Conservation (phyloP, 2,888 invertebrate genomes). For the Ryuthela nishihirai region DNA sequence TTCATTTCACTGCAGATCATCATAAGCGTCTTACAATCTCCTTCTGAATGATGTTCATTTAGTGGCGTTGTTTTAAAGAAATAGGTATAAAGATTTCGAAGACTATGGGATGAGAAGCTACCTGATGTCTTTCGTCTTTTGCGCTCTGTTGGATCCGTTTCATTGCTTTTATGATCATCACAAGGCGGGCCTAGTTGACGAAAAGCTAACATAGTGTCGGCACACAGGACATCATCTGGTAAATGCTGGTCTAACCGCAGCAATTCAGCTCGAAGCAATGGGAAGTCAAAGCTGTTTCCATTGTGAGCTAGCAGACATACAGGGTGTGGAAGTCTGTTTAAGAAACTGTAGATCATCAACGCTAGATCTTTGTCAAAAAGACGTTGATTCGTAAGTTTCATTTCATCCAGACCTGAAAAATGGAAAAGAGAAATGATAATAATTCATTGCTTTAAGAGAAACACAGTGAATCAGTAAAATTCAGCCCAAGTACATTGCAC, state of each 20-base stretch:
- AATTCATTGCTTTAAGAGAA: too few species aligned
- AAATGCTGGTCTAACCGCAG: slow-evolving; percentile 47
- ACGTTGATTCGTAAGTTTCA: slow-evolving; percentile 61
- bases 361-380: slow-evolving; percentile 60
- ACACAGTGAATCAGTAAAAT: too few species aligned
- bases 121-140: slow-evolving; percentile 8
- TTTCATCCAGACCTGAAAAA: slow-evolving; percentile 59
- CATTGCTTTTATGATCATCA: too few species aligned
- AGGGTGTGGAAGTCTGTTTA: slow-evolving; percentile 60
- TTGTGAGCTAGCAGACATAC: slow-evolving; percentile 78
- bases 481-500: too few species aligned
- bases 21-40: slow-evolving; percentile 24
- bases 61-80: slow-evolving; percentile 10
- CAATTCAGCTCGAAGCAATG: slow-evolving; percentile 65
- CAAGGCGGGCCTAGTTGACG: slow-evolving; percentile 5
- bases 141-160: slow-evolving; percentile 3
- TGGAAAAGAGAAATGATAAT: too few species aligned
- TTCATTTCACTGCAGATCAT: slow-evolving; percentile 16
- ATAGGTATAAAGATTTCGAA: slow-evolving; percentile 14
- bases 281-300: slow-evolving; percentile 73
- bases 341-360: slow-evolving; percentile 59
- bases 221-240: slow-evolving; percentile 7
- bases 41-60: slow-evolving; percentile 24
- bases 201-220: slow-evolving; percentile 22
- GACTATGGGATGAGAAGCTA: slow-evolving; percentile 2